Evolutionary conservation across 2,797 vertebrate species (phyloP), one percentile per base, ranked within the genome.

Genomic region (Nyctibius grandis): DNA sequence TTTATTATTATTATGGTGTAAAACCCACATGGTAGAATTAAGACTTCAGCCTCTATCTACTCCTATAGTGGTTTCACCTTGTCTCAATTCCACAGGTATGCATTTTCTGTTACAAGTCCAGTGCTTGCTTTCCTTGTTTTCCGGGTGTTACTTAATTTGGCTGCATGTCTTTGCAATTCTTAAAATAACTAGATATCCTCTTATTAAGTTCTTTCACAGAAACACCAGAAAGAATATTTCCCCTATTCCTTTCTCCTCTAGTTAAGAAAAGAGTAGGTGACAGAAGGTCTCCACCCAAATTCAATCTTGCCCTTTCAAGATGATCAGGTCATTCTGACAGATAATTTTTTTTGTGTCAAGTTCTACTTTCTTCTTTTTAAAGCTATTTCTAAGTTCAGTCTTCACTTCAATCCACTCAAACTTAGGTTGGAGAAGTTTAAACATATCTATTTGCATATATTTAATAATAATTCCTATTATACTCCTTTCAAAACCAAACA

Each of bases 361-460:
- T 56, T 69, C 31, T 82, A 25, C 28, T 83, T 72, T 54, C 13
- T 51, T 89, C 15, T 54, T 59, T 69, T 82, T 28, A 65, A 78
- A 60, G 38, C 26, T 56, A 36, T 44, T 85, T 25, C 40, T 56
- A 74, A 47, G 21, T 38, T 53, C 12, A 42, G 18, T 85, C 29
- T 68, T 69, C 42, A 83, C 15, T 69, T 85, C 33, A 60, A 34
- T 38, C 34, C 26, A 50, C 51, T 88, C 2, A 4, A 53, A 89
- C 8, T 77, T 36, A 69, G 5, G 18, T 2, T 34, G 29, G 12
- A 86, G 45, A 85, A 72, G 3, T 85, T 69, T 59, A 80, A 93
- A 77, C 0, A 0, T 36, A 51, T 14, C 4, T 40, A 56, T 60
- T 70, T 69, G 17, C 3, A 3, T 45, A 15, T 28, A 28, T 13